Base-by-base conservation (phyloP, 2,797 vertebrate genomes). In the Chromis chromis region DNA sequence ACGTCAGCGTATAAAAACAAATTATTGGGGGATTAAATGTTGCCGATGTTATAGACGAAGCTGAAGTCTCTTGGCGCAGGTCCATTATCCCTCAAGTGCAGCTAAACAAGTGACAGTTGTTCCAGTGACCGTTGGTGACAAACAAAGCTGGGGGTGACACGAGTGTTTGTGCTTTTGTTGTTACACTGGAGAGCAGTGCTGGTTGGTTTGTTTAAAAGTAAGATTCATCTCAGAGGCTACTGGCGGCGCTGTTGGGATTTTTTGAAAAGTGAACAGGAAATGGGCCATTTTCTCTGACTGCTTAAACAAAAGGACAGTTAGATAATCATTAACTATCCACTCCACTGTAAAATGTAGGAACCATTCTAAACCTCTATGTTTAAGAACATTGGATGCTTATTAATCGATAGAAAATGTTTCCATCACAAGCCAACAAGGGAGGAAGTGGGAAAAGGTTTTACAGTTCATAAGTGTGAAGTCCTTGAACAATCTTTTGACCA, bases 171-270 rank as follows among this genome's bases (percentile, higher is more conserved):
- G 54, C 55, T 76, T 76, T 77, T 78, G 69, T 85, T 64, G 25
- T n/a, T 1, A 0, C 16, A 7, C 53, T 58, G 59, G 7, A 78
- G 52, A 63, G 60, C 52, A 53, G 50, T 27, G 19, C 42, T 46
- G 70, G 44, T 76, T 70, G 0, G 57, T 33, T 77, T 84, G 67
- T 81, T 75, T 57, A 31, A 66, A 89, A 63, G 44, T 70, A 65
- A 39, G 55, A 48, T 56, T 72, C 49, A 65, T 70, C 39, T 67
- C 27, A 0, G 22, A 65, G 62, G 60, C 60, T 52, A 1, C 27
- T 0, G 21, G 42, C 58, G 14, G 49, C 67, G 62, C 33, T 27
- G 39, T 74, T 1, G 3, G 12, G 6, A 1, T 46, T 14, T 42
- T 14, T 16, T 13, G 44, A 21, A 19, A 22, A 12, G 9, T 22